These are phyloP conservation scores for Phortica magna DNA, from an alignment of 2,888 invertebrate species.

Conservation along the genomic window DNA sequence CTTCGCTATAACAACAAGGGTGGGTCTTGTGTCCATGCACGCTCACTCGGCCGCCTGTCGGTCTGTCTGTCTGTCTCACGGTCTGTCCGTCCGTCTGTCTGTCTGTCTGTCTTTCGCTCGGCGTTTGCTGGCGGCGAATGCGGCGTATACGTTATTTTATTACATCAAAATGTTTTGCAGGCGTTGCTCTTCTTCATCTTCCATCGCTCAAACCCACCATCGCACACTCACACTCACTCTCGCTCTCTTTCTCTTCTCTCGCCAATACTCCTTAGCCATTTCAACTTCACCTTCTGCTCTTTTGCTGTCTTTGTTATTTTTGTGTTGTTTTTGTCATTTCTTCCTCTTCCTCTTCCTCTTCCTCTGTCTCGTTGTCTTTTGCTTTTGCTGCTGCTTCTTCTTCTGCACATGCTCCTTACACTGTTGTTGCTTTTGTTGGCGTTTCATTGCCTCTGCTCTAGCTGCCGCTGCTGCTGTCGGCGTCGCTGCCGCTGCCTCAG, in stretches of 20 bases:
- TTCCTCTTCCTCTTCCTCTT: no score
- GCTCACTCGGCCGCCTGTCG: not conserved
- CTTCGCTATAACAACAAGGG: conserved; percentile 32
- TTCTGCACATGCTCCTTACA: conserved; percentile 37
- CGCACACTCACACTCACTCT: conserved; percentile 36
- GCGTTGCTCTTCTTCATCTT: conserved; percentile 34
- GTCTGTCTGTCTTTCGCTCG: conserved; percentile 40
- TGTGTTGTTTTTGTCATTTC: conserved; percentile 28
- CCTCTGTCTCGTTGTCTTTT: conserved; percentile 41
- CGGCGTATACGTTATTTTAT: conserved; percentile 71
- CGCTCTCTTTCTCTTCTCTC: not conserved
- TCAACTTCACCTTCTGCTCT: conserved; percentile 39
- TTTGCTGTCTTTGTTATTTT: not conserved
- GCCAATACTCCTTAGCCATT: not conserved
- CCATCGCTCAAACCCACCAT: conserved; percentile 37
- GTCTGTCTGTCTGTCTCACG: conserved; percentile 44
- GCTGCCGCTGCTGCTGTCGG: conserved; percentile 46
- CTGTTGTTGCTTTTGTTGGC: conserved; percentile 50
- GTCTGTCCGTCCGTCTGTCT: conserved; percentile 19
- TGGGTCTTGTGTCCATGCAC: conserved; percentile 24
- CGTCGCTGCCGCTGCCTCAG: conserved; percentile 37
- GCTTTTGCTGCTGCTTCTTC: conserved; percentile 38
- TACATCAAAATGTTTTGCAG: conserved; percentile 69
- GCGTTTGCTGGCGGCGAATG: conserved; percentile 26
- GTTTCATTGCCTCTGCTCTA: conserved; percentile 33